phyloP scores from a whole-genome alignment of 2,888 invertebrate genomes.

The Orthosia gracilis region DNA sequence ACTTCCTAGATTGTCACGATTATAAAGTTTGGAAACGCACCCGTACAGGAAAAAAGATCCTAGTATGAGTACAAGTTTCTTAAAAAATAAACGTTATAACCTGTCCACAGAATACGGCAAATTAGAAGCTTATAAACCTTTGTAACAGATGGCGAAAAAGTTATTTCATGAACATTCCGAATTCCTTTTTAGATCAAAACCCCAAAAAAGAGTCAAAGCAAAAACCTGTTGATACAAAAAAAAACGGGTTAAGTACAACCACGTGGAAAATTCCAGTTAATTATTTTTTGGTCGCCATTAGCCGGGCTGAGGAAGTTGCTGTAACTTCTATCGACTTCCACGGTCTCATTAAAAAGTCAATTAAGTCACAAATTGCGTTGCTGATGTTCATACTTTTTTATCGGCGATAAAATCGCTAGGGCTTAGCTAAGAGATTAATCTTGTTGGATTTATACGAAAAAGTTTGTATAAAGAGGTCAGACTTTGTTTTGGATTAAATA shows the following conservation, averaged over 20 bases:
- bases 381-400: conserved; percentile 52
- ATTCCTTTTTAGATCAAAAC: too few species aligned
- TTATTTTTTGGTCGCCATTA: conserved; percentile 29
- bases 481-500: conserved; percentile 19
- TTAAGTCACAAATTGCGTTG: conserved; percentile 60
- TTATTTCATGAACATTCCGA: too few species aligned
- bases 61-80: too few species aligned
- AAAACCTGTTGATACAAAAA: conserved; percentile 13
- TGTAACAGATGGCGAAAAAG: too few species aligned
- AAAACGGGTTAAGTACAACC: conserved; percentile 3
- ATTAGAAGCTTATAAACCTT: too few species aligned
- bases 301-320: conserved; percentile 12
- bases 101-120: too few species aligned
- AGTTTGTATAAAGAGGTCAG: neutral
- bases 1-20: too few species aligned
- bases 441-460: conserved; percentile 19
- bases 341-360: conserved; percentile 61
- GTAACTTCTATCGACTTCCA: conserved; percentile 38
- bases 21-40: too few species aligned
- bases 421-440: conserved; percentile 35
- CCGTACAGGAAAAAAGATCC: too few species aligned
- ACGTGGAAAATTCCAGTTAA: neutral
- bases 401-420: conserved; percentile 40
- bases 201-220: neutral
- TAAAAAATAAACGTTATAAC: too few species aligned